A percentile compares a stretch with the other conserved stretches of the same genome.
Conservation (phyloP, 2,888 invertebrate species). For the Epirrita christyi region DNA sequence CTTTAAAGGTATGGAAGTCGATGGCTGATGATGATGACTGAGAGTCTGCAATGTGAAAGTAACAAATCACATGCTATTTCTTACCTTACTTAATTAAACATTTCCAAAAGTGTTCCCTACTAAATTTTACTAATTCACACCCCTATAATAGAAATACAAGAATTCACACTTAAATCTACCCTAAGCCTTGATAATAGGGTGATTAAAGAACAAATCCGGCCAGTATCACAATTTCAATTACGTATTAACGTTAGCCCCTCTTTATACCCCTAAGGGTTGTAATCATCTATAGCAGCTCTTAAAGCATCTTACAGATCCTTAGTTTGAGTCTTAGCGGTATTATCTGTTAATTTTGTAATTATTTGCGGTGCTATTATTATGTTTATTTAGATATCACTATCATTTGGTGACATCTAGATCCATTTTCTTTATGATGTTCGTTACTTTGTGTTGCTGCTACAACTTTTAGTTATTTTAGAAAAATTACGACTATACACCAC, state of each 20-base stretch:
- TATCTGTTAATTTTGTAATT: background rate
- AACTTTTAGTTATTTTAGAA: too few species aligned
- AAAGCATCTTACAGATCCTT: conserved; percentile 33
- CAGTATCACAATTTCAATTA: conserved; percentile 43
- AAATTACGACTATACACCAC: too few species aligned
- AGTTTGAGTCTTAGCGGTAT: conserved; percentile 27
- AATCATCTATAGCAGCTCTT: conserved; percentile 36
- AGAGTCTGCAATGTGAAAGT: background rate
- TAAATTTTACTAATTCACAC: conserved; percentile 25
- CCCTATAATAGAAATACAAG: conserved; percentile 36
- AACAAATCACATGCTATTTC: conserved; percentile 14
- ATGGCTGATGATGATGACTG: too few species aligned
- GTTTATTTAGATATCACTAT: too few species aligned
- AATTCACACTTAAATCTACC: conserved; percentile 42
- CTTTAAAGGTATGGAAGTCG: too few species aligned
- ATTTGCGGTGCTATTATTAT: background rate
- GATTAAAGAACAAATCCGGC: conserved; percentile 52
- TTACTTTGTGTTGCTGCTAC: too few species aligned
- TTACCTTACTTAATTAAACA: conserved; percentile 11
- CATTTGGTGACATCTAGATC: too few species aligned
- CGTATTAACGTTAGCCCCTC: conserved; percentile 37
- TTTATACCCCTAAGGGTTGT: conserved; percentile 33
- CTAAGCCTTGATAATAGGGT: conserved; percentile 47
- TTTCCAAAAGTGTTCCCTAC: conserved; percentile 13
- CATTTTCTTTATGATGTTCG: too few species aligned